A percentile compares a stretch with the other conserved stretches of the same genome.
phyloP scores from a whole-genome alignment of 2,113 vertebrate genomes.

The Lepus europaeus region DNA sequence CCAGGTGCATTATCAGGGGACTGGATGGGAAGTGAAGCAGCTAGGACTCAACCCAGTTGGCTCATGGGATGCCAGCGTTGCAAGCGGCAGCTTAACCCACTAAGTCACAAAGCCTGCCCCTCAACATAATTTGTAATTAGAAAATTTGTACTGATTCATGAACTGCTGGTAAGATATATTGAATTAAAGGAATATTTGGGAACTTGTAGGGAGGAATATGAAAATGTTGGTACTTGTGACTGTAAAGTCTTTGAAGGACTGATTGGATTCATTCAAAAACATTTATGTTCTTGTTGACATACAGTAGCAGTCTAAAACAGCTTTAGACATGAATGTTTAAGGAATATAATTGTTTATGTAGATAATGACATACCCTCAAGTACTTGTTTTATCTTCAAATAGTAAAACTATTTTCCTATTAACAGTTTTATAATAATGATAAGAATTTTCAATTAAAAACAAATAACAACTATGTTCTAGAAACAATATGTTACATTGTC shows the following conservation, averaged over 20 bases:
- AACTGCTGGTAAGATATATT: constrained; percentile 36
- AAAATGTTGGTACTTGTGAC: not conserved
- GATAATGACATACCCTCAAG: not conserved
- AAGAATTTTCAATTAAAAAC: constrained; percentile 11
- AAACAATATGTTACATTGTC: constrained; percentile 42
- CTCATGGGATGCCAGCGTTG: too few relatives aligned
- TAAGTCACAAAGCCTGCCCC: too few relatives aligned
- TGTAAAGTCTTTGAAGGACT: not conserved
- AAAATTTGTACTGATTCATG: constrained; percentile 28
- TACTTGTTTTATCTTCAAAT: constrained; percentile 42
- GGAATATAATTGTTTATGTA: constrained; percentile 43
- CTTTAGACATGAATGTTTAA: not conserved
- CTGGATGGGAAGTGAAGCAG: too few relatives aligned
- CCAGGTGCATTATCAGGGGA: too few relatives aligned
- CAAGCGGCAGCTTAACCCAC: too few relatives aligned
- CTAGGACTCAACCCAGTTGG: too few relatives aligned
- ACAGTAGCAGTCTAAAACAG: not conserved
- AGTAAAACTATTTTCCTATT: constrained; percentile 38
- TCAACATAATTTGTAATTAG: not conserved
- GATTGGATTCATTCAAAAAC: constrained; percentile 32
- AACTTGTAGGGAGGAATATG: constrained; percentile 9
- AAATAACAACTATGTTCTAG: constrained; percentile 32
- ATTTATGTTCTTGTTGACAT: not conserved
- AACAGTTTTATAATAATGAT: constrained; percentile 30
- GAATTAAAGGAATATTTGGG: constrained; percentile 48